phyloP scores from a whole-genome alignment of 2,113 vertebrate genomes.

The Myotis davidii region DNA sequence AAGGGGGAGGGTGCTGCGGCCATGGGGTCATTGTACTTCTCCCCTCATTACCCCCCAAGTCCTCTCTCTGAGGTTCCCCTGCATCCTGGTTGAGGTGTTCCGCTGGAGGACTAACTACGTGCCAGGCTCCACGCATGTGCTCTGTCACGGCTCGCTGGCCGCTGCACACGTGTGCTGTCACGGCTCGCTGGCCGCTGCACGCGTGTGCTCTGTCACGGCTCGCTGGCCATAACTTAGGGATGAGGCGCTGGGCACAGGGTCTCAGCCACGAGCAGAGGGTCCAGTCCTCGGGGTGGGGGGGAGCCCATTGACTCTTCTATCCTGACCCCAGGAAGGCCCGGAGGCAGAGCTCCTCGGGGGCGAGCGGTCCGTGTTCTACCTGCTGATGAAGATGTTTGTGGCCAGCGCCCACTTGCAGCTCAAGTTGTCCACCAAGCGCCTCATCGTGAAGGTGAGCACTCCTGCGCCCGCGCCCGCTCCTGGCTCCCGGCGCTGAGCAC shows the following conservation, averaged over 20 bases:
- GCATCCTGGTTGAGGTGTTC: background rate
- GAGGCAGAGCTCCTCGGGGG: conserved; percentile 83
- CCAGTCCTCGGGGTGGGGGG: too few species aligned
- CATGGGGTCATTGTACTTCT: background rate
- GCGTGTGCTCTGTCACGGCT: too few species aligned
- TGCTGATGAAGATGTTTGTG: conserved; percentile 96
- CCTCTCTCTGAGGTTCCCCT: background rate
- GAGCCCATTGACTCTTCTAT: background rate
- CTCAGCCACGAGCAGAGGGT: accelerated
- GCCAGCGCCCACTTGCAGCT: conserved; percentile 88
- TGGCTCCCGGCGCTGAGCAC: background rate
- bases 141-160: accelerated
- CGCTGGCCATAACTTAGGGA: background rate
- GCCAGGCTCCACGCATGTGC: accelerated
- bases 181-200: too few species aligned
- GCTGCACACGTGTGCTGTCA: too few species aligned
- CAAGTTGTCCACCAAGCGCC: conserved; percentile 88
- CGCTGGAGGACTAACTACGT: accelerated
- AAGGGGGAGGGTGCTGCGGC: background rate
- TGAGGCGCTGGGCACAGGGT: too few species aligned
- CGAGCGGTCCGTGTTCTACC: conserved; percentile 93
- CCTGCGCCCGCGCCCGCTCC: too few species aligned
- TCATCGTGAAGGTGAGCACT: conserved; percentile 92
- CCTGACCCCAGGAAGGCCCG: conserved; percentile 84
- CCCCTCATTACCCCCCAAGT: background rate